Base-by-base conservation (phyloP, 2,113 vertebrate species). In the Elgaria multicarinata region DNA sequence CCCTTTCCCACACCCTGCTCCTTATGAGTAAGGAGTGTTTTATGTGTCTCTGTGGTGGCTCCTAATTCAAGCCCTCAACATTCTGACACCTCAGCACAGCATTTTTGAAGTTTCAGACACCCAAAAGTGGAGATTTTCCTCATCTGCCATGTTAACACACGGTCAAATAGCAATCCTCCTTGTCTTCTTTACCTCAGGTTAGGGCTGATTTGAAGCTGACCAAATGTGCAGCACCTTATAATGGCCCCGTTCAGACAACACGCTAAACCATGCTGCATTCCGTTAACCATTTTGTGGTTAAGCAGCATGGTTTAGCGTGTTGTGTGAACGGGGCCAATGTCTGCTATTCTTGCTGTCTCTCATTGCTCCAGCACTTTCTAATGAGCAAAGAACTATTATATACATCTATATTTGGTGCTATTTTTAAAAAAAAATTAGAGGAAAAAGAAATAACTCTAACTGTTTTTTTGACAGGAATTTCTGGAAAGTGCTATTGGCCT, bases 21-120 rank as follows among this genome's bases (percentile, higher is more conserved):
- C 95, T 88, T 93, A 91, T 96, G 90, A 94, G 92, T 86, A 83
- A 96, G 75, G 83, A 96, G 94, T 91, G 95, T 91, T 96, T 97
- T 96, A 87, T 95, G 93, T 83, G 0, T 92, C 58, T 91, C 86
- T 92, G 86, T 94, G 94, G 95, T 89, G 87, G 92, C 96, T 96
- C 96, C 94, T 93, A 94, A 92, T 95, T 84, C 87, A 94, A 78
- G n/a, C 0, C 14, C 86, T 78, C 76, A 91, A 90, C 91, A 87
- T 67, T 62, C 76, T 88, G 91, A 89, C 91, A 93, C 0, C 66
- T 93, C 95, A 92, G 93, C 86, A 80, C 82, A 92, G 91, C 71
- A 92, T 92, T 91, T 94, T 62, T 92, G 87, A 66, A 83, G 36
- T 82, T 66, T 91, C 90, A 95, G 92, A n/a, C n/a, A n/a, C 93